Evolutionary conservation across 1,140 invertebrate species (phyloP).

Genomic region (Drosophila ogumai): DNA sequence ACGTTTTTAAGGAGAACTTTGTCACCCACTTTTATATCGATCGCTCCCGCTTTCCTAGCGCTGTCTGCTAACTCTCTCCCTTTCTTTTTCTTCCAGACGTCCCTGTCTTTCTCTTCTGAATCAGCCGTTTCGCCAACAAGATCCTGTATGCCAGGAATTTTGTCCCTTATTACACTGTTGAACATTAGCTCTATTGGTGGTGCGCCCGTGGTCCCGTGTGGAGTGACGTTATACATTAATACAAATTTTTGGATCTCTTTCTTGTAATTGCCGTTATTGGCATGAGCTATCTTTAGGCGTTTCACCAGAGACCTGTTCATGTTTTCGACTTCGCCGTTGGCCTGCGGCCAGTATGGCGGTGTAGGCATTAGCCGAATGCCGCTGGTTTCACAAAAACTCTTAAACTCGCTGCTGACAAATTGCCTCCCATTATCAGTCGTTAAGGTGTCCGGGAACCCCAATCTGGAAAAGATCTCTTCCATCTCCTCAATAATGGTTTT

Average conservation of each 20-base stretch:
- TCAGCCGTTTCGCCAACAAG: background rate
- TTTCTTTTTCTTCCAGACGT: too few relatives aligned
- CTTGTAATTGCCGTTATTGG: background rate
- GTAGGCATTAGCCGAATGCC: background rate
- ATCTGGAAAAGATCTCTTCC: background rate
- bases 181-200: constrained; percentile 1
- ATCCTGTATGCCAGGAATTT: constrained; percentile 3
- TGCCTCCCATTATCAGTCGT: constrained; percentile 10
- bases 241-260: constrained; percentile 4
- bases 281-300: background rate
- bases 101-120: background rate
- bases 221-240: too few relatives aligned
- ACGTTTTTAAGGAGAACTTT: too few relatives aligned
- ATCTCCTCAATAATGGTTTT: background rate
- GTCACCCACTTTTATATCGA: too few relatives aligned
- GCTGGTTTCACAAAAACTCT: background rate
- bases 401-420: background rate
- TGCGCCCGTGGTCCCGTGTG: background rate
- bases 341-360: background rate
- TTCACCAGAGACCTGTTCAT: background rate
- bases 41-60: too few relatives aligned
- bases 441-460: constrained; percentile 6
- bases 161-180: background rate
- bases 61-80: too few relatives aligned
- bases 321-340: background rate